Evolutionary conservation across 2,113 vertebrate species (phyloP).

Genomic region (Malaclemys terrapin): DNA sequence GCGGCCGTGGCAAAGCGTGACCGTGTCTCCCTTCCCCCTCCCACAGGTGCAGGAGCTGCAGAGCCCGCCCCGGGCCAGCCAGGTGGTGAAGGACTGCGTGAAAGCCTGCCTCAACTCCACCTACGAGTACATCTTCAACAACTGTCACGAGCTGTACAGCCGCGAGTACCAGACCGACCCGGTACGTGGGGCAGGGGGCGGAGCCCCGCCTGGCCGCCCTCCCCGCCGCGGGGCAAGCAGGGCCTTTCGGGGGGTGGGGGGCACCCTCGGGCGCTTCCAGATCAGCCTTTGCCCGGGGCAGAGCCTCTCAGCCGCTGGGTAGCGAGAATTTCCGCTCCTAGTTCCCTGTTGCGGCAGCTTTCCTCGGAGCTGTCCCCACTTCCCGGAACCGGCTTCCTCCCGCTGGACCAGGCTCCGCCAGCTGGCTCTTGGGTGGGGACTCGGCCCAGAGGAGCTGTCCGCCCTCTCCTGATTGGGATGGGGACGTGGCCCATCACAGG

Average conservation of each 20-base stretch:
- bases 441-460: not conserved
- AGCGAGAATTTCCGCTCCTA: not conserved
- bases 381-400: not conserved
- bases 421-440: not conserved
- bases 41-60: constrained; percentile 95
- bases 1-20: not conserved
- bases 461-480: not conserved
- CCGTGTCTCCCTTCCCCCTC: not conserved
- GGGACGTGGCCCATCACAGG: not conserved
- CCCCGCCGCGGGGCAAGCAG: too few relatives aligned
- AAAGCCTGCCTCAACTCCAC: constrained; percentile 99
- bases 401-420: too few relatives aligned
- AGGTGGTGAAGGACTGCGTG: constrained; percentile 98
- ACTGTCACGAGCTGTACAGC: constrained; percentile 97
- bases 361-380: not conserved
- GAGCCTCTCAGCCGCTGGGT: not conserved
- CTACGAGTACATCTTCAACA: constrained; percentile 98
- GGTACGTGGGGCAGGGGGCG: constrained; percentile 72
- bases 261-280: accelerated
- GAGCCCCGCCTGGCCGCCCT: not conserved
- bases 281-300: not conserved
- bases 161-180: constrained; percentile 97
- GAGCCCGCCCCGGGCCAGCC: constrained; percentile 95
- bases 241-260: not conserved
- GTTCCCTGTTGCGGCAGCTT: not conserved